Evolutionary conservation across 1,140 invertebrate species (phyloP).

Genomic region (Cyclina sinensis): DNA sequence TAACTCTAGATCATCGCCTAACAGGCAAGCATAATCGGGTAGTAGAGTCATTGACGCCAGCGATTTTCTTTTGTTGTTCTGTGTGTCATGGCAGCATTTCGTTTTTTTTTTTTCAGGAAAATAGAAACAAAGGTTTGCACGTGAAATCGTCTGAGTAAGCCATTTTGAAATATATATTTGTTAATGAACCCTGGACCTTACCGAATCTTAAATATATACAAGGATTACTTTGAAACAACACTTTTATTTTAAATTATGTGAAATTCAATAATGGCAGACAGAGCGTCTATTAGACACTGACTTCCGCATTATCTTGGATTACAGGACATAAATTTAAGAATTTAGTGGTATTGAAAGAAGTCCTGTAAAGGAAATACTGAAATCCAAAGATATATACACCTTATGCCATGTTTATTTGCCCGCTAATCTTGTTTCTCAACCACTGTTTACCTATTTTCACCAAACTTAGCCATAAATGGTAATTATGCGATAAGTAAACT

Average conservation of each 20-base stretch:
- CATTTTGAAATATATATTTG: no score
- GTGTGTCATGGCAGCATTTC: no score
- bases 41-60: no score
- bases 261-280: constrained; percentile 21
- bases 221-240: no score
- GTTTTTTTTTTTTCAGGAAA: no score
- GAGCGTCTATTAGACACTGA: constrained; percentile 42
- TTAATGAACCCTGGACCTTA: no score
- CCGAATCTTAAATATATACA: no score
- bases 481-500: constrained; percentile 44
- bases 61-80: no score
- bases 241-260: neutral
- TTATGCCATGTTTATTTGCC: constrained; percentile 55
- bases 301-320: constrained; percentile 41
- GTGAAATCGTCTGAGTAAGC: no score
- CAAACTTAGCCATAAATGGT: constrained; percentile 62
- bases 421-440: constrained; percentile 54
- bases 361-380: constrained; percentile 23
- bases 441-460: constrained; percentile 50
- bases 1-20: no score
- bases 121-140: no score
- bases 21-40: no score
- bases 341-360: constrained; percentile 36
- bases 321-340: constrained; percentile 29
- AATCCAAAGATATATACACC: constrained; percentile 41